These are phyloP conservation scores for Amblyjoppa fuscipennis DNA, from an alignment of 2,888 invertebrate species.

Conservation along the genomic window DNA sequence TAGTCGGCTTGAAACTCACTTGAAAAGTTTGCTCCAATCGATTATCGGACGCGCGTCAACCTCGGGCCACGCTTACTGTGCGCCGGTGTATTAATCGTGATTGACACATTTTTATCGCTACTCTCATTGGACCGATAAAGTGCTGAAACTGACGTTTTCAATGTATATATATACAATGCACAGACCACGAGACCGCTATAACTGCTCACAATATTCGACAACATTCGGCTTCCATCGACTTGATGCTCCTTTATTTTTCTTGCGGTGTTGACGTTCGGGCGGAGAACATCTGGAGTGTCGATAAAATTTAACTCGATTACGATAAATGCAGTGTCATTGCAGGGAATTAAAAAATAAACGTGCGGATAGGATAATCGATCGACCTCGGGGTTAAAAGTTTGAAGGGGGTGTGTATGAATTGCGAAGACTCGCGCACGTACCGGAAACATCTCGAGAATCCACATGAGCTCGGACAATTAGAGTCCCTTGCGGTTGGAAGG, in stretches of 20 bases:
- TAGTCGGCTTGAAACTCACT: slow-evolving; percentile 12
- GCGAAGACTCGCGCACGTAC: slow-evolving; percentile 21
- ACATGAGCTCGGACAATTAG: slow-evolving; percentile 63
- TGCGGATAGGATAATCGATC: not conserved
- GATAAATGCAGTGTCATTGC: not conserved
- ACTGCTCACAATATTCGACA: not conserved
- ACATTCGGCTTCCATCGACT: not conserved
- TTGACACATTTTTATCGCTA: slow-evolving; percentile 56
- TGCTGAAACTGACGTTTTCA: slow-evolving; percentile 3
- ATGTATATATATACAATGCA: not conserved
- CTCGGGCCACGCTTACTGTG: slow-evolving; percentile 4
- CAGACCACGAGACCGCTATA: not conserved
- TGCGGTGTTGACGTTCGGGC: not conserved
- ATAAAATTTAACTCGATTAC: not conserved
- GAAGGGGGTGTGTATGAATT: not conserved
- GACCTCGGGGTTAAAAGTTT: not conserved
- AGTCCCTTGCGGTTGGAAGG: slow-evolving; percentile 48
- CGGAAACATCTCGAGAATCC: slow-evolving; percentile 29
- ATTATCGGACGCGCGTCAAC: slow-evolving; percentile 37
- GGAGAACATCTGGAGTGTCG: not conserved
- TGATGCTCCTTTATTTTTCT: not conserved
- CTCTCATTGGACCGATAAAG: slow-evolving; percentile 42
- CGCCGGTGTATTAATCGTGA: slow-evolving; percentile 47
- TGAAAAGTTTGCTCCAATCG: slow-evolving; percentile 50
- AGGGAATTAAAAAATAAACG: not conserved